Evolutionary conservation across 30 jellyfish, hydroid and myxozoan genomes (phyloP).

Genomic region (Cassiopea andromeda): DNA sequence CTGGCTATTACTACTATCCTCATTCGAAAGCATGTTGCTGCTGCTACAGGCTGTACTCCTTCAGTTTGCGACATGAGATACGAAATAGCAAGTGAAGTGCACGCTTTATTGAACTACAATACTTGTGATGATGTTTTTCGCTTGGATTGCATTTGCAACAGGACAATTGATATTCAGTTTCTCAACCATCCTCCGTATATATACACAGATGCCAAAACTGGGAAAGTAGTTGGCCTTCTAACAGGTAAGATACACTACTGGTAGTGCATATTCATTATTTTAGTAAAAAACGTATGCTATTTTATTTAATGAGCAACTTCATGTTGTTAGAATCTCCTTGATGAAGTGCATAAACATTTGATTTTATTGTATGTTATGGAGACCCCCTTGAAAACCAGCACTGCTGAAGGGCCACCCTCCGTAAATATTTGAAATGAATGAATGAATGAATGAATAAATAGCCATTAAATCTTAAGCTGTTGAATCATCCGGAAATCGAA

Average conservation of each 20-base stretch:
- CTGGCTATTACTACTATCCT: background rate
- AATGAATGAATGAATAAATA: no score
- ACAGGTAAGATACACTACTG: conserved; percentile 29
- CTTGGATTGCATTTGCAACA: conserved; percentile 36
- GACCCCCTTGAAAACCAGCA: no score
- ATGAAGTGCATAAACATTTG: no score
- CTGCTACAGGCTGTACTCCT: conserved; percentile 15
- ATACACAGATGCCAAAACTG: conserved; percentile 40
- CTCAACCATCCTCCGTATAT: conserved; percentile 63
- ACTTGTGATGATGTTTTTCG: conserved; percentile 31
- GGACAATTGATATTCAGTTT: conserved; percentile 51
- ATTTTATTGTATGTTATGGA: no score
- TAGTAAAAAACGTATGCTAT: background rate
- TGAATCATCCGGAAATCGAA: no score
- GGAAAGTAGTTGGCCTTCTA: conserved; percentile 50
- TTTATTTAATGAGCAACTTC: background rate
- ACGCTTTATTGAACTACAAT: background rate
- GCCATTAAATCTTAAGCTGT: no score
- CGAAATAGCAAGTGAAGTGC: conserved; percentile 38
- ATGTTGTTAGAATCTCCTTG: background rate
- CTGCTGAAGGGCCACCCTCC: no score
- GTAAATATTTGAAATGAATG: no score
- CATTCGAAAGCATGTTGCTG: background rate
- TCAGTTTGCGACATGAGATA: conserved; percentile 27
- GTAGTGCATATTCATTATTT: no score